These are phyloP conservation scores for Conus canariensis DNA, from an alignment of 2,888 invertebrate genomes.

Conservation along the genomic window DNA sequence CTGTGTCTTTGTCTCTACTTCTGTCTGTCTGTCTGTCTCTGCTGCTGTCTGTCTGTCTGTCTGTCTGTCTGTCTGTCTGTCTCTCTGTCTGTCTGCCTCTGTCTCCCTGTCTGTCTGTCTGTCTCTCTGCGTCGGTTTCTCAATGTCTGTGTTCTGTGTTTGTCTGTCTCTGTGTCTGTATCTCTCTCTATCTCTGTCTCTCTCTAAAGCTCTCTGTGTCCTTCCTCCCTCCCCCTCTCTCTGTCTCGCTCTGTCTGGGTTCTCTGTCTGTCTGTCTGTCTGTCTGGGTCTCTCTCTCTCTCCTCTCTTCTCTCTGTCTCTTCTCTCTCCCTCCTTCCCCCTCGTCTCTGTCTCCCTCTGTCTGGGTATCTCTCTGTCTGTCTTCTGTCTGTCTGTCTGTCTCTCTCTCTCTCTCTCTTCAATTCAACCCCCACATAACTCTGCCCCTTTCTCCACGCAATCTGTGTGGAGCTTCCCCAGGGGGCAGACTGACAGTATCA, in stretches of 20 bases:
- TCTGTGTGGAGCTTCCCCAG: no score
- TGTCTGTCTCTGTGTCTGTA: not conserved
- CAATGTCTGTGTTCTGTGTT: no score
- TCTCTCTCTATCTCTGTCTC: not conserved
- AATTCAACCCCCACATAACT: not conserved
- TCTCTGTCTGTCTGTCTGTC: no score
- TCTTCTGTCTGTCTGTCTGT: no score
- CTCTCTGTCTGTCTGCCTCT: conserved; percentile 22
- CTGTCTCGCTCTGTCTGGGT: no score
- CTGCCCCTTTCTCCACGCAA: no score
- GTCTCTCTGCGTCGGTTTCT: not conserved
- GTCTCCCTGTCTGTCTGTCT: conserved; percentile 37
- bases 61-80: conserved; percentile 17
- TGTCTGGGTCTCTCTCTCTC: not conserved
- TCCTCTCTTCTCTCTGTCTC: not conserved
- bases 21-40: conserved; percentile 10
- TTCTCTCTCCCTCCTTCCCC: no score
- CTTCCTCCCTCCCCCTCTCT: not conserved
- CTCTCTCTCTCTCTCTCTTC: no score
- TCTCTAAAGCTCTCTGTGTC: not conserved
- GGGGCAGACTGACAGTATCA: no score
- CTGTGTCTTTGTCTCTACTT: not conserved
- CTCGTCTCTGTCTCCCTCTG: no score
- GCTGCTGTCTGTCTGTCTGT: conserved; percentile 6
- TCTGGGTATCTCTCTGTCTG: no score